phyloP scores from a whole-genome alignment of 1,140 invertebrate genomes.

The Schlechtendalia chinensis region DNA sequence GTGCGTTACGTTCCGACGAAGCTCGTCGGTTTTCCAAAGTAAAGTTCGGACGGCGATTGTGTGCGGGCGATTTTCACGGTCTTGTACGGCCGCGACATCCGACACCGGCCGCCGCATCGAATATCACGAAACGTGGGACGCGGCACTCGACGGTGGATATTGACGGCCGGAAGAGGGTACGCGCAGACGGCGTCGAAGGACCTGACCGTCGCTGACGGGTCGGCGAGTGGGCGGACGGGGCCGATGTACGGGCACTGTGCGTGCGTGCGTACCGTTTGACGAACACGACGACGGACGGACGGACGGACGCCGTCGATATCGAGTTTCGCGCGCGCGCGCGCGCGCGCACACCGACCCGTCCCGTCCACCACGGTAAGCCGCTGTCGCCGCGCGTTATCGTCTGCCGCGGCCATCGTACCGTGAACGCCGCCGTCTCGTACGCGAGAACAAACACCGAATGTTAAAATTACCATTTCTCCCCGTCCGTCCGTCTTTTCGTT shows the following conservation, averaged over 20 bases:
- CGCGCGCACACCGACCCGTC: too few relatives aligned
- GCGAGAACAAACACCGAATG: neutral
- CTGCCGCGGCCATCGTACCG: neutral
- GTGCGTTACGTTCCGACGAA: too few relatives aligned
- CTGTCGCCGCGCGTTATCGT: constrained; percentile 34
- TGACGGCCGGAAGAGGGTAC: too few relatives aligned
- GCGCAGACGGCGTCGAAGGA: neutral
- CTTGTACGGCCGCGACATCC: too few relatives aligned
- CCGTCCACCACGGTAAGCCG: neutral
- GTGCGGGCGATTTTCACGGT: too few relatives aligned
- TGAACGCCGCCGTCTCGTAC: neutral
- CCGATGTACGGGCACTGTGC: neutral
- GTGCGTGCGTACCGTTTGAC: neutral
- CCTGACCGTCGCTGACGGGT: neutral
- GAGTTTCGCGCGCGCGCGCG: constrained; percentile 25
- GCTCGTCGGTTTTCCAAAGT: too few relatives aligned
- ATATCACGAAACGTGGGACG: too few relatives aligned
- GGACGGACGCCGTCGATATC: constrained; percentile 23
- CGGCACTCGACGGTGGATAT: too few relatives aligned
- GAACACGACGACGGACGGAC: constrained; percentile 9
- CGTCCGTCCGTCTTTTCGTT: too few relatives aligned
- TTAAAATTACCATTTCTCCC: neutral
- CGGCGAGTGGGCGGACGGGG: too few relatives aligned
- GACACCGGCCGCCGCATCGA: too few relatives aligned
- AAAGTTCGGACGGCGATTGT: too few relatives aligned